Percentiles rank a stretch among this genome's conserved stretches.
Conservation (phyloP, 2,797 vertebrate genomes). For the Onychomys arenicola region DNA sequence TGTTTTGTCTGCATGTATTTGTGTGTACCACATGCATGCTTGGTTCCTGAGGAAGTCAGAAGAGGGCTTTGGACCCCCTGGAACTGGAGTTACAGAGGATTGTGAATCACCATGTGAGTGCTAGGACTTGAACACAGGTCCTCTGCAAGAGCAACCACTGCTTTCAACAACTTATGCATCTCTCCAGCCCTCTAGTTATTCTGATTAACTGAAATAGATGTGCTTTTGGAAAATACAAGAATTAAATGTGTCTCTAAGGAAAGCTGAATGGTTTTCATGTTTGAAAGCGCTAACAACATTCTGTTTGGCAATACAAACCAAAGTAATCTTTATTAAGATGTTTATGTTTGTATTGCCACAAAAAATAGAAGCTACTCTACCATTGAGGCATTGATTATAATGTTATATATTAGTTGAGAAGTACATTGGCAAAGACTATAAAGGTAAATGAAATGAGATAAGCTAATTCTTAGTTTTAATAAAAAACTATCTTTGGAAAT, state of each 20-base stretch:
- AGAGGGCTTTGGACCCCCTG: not conserved
- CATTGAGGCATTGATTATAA: not conserved
- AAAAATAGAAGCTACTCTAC: not conserved
- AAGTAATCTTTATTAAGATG: slow-evolving; percentile 20
- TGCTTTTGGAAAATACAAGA: not conserved
- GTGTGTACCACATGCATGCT: not conserved
- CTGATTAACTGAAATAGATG: slow-evolving; percentile 43
- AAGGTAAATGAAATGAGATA: not conserved
- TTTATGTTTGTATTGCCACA: not conserved
- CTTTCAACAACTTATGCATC: not conserved
- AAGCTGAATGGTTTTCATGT: slow-evolving; percentile 39
- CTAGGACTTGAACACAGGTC: not conserved
- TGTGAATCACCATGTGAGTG: not conserved
- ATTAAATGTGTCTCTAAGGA: not conserved
- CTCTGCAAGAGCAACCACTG: not conserved
- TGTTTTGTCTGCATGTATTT: not conserved
- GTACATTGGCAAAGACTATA: not conserved
- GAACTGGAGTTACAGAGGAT: not conserved
- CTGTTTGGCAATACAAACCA: not conserved
- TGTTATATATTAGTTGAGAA: slow-evolving; percentile 3
- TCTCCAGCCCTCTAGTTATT: not conserved
- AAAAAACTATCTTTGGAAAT: not conserved
- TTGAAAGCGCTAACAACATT: not conserved
- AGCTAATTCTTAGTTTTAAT: slow-evolving; percentile 54
- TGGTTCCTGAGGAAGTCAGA: not conserved